A percentile compares a stretch with the other conserved stretches of the same genome.
Evolutionary conservation across 2,113 vertebrate genomes (phyloP).

Genomic region (Cyphomyrus plagiostoma): DNA sequence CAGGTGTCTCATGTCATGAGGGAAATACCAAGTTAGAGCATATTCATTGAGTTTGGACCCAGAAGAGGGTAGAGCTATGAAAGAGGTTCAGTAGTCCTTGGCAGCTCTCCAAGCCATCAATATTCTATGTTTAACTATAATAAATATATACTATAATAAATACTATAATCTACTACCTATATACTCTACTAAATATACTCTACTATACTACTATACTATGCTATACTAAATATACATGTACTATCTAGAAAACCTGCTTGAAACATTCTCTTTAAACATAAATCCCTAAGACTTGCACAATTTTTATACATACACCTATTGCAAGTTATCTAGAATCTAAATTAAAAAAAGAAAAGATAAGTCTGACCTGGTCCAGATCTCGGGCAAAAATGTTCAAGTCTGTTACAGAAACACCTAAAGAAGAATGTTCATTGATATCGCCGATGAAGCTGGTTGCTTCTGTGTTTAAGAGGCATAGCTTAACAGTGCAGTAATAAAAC

Average conservation of each 20-base stretch:
- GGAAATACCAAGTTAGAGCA: not conserved
- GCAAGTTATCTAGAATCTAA: not conserved
- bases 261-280: not conserved
- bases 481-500: constrained; percentile 70
- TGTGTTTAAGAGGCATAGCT: constrained; percentile 51
- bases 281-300: not conserved
- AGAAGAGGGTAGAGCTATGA: too few relatives aligned
- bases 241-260: not conserved
- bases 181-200: too few relatives aligned
- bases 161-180: not conserved
- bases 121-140: not conserved
- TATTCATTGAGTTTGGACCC: too few relatives aligned
- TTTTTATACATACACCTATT: not conserved
- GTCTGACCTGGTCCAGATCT: constrained; percentile 72
- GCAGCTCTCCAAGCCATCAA: too few relatives aligned
- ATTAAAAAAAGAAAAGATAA: not conserved
- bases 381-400: constrained; percentile 63
- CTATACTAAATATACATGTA: not conserved
- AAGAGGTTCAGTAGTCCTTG: too few relatives aligned
- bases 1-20: not conserved
- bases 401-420: constrained; percentile 52
- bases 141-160: too few relatives aligned
- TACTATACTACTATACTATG: too few relatives aligned
- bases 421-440: constrained; percentile 66
- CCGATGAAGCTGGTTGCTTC: constrained; percentile 52